These are phyloP conservation scores for Plecotus auritus DNA, from an alignment of 2,113 vertebrate species.

Conservation along the genomic window DNA sequence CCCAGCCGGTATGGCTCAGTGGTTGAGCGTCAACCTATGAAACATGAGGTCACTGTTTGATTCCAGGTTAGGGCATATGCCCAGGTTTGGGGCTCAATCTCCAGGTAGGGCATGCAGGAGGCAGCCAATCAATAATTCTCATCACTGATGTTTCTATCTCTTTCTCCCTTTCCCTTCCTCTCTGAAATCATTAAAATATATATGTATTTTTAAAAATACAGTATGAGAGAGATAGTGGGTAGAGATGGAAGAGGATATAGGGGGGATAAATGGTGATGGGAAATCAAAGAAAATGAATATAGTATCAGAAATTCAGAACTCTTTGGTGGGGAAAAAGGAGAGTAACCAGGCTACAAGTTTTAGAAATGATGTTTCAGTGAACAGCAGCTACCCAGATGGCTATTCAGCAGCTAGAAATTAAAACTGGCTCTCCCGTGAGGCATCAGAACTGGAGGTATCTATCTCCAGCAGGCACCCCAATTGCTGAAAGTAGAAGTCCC, in stretches of 20 bases:
- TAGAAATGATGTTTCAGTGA: neutral
- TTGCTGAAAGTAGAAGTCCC: neutral
- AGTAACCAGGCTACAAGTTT: neutral
- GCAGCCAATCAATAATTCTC: no score
- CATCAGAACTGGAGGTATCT: neutral
- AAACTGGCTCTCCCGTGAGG: neutral
- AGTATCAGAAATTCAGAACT: neutral
- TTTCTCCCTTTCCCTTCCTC: no score
- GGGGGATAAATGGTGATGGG: neutral
- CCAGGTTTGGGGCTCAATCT: no score
- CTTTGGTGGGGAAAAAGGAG: neutral
- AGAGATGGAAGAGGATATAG: neutral
- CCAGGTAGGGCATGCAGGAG: no score
- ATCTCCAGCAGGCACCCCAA: neutral
- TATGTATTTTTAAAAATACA: neutral
- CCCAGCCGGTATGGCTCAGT: no score
- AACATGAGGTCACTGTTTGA: no score
- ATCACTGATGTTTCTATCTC: no score
- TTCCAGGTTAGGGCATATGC: no score
- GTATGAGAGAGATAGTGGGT: neutral
- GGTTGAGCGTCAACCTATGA: no score
- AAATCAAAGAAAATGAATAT: neutral
- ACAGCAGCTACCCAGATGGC: neutral
- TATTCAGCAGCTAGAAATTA: neutral
- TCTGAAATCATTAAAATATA: no score